Evolutionary conservation across 2,888 invertebrate genomes (phyloP).

Genomic region (Megamerina dolium): DNA sequence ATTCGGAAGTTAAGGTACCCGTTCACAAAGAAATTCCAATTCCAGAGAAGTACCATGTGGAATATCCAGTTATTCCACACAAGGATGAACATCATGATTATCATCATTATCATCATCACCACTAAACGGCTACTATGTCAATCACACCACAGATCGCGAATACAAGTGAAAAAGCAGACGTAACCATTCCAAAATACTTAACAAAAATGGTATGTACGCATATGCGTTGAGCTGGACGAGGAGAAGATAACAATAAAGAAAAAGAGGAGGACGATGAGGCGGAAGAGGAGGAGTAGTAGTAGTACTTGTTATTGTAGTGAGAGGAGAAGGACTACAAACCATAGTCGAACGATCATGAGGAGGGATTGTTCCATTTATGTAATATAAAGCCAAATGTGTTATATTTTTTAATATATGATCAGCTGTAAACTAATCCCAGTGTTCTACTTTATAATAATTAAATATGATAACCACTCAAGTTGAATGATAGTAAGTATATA

Average conservation of each 20-base stretch:
- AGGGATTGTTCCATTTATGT: conserved; percentile 20
- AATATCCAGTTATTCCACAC: conserved; percentile 47
- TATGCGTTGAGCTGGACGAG: conserved; percentile 48
- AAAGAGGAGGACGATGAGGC: conserved; percentile 31
- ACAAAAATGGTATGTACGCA: conserved; percentile 30
- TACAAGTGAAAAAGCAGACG: conserved; percentile 33
- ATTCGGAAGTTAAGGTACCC: conserved; percentile 62
- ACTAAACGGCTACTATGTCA: conserved; percentile 1
- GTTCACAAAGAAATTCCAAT: conserved; percentile 71
- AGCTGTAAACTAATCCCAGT: too few relatives aligned
- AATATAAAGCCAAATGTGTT: conserved; percentile 50
- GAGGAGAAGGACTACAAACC: conserved; percentile 20
- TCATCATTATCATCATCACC: conserved; percentile 21
- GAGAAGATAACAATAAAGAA: conserved; percentile 29
- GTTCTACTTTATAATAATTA: conserved; percentile 33
- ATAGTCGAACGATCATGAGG: conserved; percentile 20
- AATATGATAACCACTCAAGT: too few relatives aligned
- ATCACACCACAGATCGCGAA: conserved; percentile 40
- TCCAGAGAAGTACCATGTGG: conserved; percentile 60
- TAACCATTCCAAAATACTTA: conserved; percentile 14
- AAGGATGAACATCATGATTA: conserved; percentile 45
- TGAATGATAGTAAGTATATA: too few relatives aligned
- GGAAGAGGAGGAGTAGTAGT: conserved; percentile 21
- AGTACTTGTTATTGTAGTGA: conserved; percentile 35
- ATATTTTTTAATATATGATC: conserved; percentile 22